Base-by-base conservation (phyloP, 1,140 invertebrate genomes). In the Onthophagus taurus region DNA sequence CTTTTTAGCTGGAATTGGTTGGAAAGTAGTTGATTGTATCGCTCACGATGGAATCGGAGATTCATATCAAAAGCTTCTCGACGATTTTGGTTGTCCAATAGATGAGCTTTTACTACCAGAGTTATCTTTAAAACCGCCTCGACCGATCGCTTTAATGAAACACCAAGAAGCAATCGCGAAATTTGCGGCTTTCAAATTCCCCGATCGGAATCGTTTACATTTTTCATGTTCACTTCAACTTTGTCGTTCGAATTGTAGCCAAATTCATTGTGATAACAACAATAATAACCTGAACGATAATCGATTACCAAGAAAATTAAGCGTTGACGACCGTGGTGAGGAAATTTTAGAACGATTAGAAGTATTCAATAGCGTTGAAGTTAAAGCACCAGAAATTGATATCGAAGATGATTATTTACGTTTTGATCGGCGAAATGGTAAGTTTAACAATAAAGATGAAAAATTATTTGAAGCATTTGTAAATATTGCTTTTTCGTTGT, bases 101-200 rank as follows among this genome's bases (percentile, higher is more conserved):
- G 81, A 84, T 59, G 74, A 80, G 44, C 63, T 71, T 31, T 74
- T 84, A 24, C 70, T 81, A 58, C 72, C 72, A 35, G 64, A 65
- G 26, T 70, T 53, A 1, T 45, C 41, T 30, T 57, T 51, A 33
- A 55, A 54, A n/a, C 55, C 60, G 4, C 37, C 57, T 3, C 12
- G 64, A 63, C 44, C 54, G 1, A 58, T 59, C 11, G 45, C 50
- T 7, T 65, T 74, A 8, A 75, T 75, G 71, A 66, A 67, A 3
- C 74, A 74, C 43, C 72, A 75, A 55, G 72, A 75, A 44, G 74
- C 73, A 9, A 39, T 65, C 42, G 74, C 81, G 0, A 76, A 74
- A 20, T 86, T 87, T 66, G 72, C 78, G 8, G 83, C 82, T 4
- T 87, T 87, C 53, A 85, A 85, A 55, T 86, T 87, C 66, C 82